Evolutionary conservation across 92 coral and sea anemone genomes (phyloP), one percentile per base, ranked within the genome.

Genomic region (Montipora capitata): DNA sequence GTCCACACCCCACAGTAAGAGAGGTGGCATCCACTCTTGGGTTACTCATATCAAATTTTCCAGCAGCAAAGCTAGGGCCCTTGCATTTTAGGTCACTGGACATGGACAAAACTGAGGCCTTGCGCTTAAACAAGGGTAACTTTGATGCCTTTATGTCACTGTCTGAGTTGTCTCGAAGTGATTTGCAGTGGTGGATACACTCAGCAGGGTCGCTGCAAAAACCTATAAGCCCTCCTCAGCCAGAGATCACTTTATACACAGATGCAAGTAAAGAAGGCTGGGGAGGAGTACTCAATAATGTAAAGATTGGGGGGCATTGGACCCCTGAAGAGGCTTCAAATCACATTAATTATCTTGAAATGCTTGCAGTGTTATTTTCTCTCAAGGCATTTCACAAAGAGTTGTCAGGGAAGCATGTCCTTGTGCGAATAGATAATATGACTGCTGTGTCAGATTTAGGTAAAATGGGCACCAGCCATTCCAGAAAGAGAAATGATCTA

Each of bases 391-490:
- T 74, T 48, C 51, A 76, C n/a, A 74, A 20, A 58, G 5, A 7
- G 7, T 52, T 40, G 73, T 35, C 16, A 10, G 68, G 68, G 18
- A 77, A 88, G 68, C 85, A 88, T 82, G 87, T 93, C 35, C 51
- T 20, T 59, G 74, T 93, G 41, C 14, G 48, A 90, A 76, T 84
- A 43, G 94, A 92, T 43, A 88, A 88, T 69, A 92, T 84, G 4
- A 88, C 95, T 35, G 80, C 95, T 7, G 80, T 76, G 14, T 38
- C 82, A 1, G 61, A 64, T 9, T 52, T 87, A 3, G 82, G 87
- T 81, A 74, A 91, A 13, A 87, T 91, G 94, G 89, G 92, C 42
- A 87, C 94, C 7, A 91, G 88, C 83, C 87, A 80, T 70, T 91
- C 91, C 5, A 51, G 4, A 2, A 44, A 20, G 3, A 42, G 63